phyloP scores from a whole-genome alignment of 2,797 vertebrate species.

The Pelodytes ibericus region DNA sequence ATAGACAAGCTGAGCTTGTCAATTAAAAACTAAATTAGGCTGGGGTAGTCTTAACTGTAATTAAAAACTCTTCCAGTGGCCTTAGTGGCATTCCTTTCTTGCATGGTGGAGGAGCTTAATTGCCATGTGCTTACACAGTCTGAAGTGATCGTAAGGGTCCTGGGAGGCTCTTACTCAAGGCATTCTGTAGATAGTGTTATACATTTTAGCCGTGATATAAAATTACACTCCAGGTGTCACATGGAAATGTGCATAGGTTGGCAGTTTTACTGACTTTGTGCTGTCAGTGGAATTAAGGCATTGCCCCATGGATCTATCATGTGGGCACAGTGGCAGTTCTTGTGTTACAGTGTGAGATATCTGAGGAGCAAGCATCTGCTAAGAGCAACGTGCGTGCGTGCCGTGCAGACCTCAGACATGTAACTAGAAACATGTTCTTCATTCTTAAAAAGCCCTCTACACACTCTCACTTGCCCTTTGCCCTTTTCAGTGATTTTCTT shows the following conservation, averaged over 20 bases:
- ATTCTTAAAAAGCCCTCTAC: slow-evolving; percentile 27
- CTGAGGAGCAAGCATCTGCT: slow-evolving; percentile 50
- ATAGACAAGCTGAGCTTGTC: too few relatives aligned
- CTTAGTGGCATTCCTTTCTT: background rate
- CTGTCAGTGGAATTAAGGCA: slow-evolving; percentile 63
- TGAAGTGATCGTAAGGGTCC: slow-evolving; percentile 33
- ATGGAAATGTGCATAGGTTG: slow-evolving; percentile 71
- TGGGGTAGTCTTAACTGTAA: background rate
- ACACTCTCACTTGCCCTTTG: slow-evolving; percentile 40
- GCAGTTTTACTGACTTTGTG: slow-evolving; percentile 64
- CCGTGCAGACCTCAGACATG: slow-evolving; percentile 34
- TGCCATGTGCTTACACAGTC: slow-evolving; percentile 27
- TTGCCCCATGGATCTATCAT: slow-evolving; percentile 55
- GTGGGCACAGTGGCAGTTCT: slow-evolving; percentile 59
- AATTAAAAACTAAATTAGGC: too few relatives aligned
- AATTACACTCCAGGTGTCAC: slow-evolving; percentile 79
- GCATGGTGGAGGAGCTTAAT: background rate
- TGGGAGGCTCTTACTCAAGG: slow-evolving; percentile 36
- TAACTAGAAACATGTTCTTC: slow-evolving; percentile 44
- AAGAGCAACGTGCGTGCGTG: slow-evolving; percentile 48
- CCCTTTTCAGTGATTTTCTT: slow-evolving; percentile 29
- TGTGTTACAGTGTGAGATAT: slow-evolving; percentile 63
- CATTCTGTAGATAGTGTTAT: slow-evolving; percentile 67
- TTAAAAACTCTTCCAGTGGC: background rate
- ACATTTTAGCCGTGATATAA: slow-evolving; percentile 71